phyloP scores from a whole-genome alignment of 2,113 vertebrate genomes.

The Sylvicapra grimmia region DNA sequence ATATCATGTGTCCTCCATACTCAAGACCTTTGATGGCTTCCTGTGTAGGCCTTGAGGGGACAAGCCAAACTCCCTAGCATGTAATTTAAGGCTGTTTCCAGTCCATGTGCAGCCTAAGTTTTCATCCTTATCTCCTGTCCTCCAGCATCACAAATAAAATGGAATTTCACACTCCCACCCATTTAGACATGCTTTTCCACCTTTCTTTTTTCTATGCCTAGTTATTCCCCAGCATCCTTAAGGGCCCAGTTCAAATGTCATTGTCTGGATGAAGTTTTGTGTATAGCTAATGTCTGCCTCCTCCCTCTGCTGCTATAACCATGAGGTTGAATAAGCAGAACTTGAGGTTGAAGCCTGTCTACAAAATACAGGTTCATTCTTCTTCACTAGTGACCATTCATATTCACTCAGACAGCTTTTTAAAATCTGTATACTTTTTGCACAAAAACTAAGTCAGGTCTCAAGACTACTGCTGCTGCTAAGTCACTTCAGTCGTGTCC shows the following conservation, averaged over 20 bases:
- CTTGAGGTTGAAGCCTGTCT: neutral
- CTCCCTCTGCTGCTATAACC: neutral
- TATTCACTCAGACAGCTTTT: neutral
- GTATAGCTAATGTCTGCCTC: neutral
- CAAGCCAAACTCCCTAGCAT: neutral
- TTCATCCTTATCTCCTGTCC: neutral
- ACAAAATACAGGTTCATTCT: neutral
- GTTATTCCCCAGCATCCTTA: neutral
- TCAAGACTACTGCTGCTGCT: neutral
- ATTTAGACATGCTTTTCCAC: neutral
- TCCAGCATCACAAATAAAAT: neutral
- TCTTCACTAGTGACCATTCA: neutral
- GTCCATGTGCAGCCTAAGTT: neutral
- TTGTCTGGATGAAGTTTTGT: neutral
- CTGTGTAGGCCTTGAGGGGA: neutral
- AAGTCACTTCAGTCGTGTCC: too few relatives aligned
- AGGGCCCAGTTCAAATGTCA: neutral
- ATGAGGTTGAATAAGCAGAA: neutral
- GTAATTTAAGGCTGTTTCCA: neutral
- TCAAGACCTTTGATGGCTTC: neutral
- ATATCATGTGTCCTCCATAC: neutral
- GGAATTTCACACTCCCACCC: neutral
- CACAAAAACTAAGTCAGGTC: neutral
- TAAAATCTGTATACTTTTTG: neutral
- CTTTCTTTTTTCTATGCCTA: neutral